These are phyloP conservation scores for Pantherophis alleghaniensis DNA, from an alignment of 2,797 vertebrate genomes.

Conservation along the genomic window DNA sequence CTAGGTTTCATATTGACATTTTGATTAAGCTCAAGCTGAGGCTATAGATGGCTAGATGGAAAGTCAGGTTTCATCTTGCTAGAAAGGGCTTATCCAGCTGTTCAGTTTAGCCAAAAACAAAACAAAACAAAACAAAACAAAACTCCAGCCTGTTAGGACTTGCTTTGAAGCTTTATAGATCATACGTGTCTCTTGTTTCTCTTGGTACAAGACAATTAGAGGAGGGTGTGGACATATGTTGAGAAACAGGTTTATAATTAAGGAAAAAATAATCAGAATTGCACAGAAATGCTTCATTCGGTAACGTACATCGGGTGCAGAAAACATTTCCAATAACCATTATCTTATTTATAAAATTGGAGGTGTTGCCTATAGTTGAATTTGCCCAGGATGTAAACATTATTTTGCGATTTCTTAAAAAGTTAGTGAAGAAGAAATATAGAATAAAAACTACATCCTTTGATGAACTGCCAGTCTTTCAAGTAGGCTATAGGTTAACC, in stretches of 20 bases:
- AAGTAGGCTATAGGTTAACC: neutral
- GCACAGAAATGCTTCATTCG: neutral
- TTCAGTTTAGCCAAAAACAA: neutral
- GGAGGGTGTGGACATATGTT: neutral
- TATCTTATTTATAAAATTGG: neutral
- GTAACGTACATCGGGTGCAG: neutral
- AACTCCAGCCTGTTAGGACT: neutral
- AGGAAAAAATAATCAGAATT: neutral
- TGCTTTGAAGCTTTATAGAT: neutral
- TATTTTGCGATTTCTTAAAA: neutral
- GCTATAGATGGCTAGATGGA: neutral
- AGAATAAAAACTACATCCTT: neutral
- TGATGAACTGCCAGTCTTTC: neutral
- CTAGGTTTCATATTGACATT: neutral
- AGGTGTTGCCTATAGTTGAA: neutral
- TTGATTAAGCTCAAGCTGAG: neutral
- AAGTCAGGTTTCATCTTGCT: neutral
- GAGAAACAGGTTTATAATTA: neutral
- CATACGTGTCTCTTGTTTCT: neutral
- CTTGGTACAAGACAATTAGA: constrained; percentile 25
- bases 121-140: too few relatives aligned
- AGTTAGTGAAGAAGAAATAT: neutral
- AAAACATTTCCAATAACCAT: neutral
- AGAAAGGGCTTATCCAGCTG: too few relatives aligned
- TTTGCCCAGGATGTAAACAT: neutral